Percentiles rank a stretch among this genome's conserved stretches.
Evolutionary conservation across 1,140 invertebrate species (phyloP).

Genomic region (Aphaenogaster ashmeadi): DNA sequence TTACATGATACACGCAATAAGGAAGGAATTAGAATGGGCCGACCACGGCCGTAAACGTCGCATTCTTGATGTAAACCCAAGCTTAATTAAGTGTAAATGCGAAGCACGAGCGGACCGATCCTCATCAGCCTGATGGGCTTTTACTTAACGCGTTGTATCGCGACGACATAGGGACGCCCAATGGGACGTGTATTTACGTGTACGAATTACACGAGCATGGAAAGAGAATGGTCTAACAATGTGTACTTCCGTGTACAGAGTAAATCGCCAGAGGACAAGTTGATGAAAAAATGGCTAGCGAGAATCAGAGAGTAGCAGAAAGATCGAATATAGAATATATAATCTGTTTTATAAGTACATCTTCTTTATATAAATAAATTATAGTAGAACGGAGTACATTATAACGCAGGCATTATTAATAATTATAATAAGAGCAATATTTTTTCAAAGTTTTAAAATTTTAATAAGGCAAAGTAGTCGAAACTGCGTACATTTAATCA

Average conservation of each 20-base stretch:
- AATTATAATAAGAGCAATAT: slow-evolving; percentile 12
- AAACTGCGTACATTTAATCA: background rate
- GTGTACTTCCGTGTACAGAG: slow-evolving; percentile 4
- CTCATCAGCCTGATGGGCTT: slow-evolving; percentile 79
- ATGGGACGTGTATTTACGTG: slow-evolving; percentile 29
- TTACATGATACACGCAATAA: background rate
- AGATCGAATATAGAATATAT: background rate
- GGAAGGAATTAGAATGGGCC: slow-evolving; percentile 10
- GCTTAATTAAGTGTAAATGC: slow-evolving; percentile 50
- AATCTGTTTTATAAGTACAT: background rate
- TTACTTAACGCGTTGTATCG: slow-evolving; percentile 73
- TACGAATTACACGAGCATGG: slow-evolving; percentile 36
- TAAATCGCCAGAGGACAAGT: slow-evolving; percentile 11
- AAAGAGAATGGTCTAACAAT: background rate
- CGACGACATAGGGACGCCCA: background rate
- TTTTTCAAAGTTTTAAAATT: slow-evolving; percentile 1
- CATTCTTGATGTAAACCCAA: slow-evolving; percentile 30
- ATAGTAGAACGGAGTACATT: background rate
- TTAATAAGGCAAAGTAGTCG: background rate
- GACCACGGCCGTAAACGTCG: slow-evolving; percentile 25
- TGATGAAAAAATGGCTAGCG: background rate
- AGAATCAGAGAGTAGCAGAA: background rate
- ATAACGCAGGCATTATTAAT: background rate
- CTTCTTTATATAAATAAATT: background rate
- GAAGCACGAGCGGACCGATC: slow-evolving; percentile 47